Conservation (phyloP, 2,113 vertebrate species). For the Gopherus evgoodei region DNA sequence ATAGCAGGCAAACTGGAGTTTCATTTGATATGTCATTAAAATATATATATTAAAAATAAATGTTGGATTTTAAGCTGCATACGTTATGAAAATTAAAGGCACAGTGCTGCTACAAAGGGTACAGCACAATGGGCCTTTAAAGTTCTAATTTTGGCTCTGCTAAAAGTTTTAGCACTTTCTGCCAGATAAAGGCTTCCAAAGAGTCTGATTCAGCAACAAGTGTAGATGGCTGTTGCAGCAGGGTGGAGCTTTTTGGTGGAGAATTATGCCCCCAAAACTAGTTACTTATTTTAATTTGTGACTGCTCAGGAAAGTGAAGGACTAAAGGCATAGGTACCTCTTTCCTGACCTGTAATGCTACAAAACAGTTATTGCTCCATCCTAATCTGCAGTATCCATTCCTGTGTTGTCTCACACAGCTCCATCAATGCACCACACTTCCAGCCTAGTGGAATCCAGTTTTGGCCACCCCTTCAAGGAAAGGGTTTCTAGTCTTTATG, state of each 20-base stretch:
- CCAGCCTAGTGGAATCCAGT: no score
- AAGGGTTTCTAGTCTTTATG: not conserved
- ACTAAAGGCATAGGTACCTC: not conserved
- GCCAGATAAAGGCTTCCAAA: slow-evolving; percentile 55
- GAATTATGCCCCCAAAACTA: not conserved
- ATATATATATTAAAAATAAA: slow-evolving; percentile 84
- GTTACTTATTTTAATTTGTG: not conserved
- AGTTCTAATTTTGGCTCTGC: slow-evolving; percentile 53
- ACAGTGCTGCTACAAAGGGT: slow-evolving; percentile 28
- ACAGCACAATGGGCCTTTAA: slow-evolving; percentile 16
- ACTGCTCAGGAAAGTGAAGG: not conserved
- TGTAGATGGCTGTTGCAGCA: slow-evolving; percentile 24
- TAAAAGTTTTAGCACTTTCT: slow-evolving; percentile 37
- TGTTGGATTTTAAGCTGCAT: slow-evolving; percentile 76
- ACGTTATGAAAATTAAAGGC: slow-evolving; percentile 79
- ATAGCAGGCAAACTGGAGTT: slow-evolving; percentile 79
- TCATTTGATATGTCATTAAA: slow-evolving; percentile 84
- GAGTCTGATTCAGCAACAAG: slow-evolving; percentile 54
- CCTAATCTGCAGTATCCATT: not conserved
- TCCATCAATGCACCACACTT: not conserved
- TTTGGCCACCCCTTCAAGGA: not conserved
- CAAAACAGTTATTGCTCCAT: not conserved
- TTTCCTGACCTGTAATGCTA: not conserved
- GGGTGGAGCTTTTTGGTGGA: not conserved
- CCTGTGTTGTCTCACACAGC: not conserved